These are phyloP conservation scores for Thecophora atra DNA, from an alignment of 2,888 invertebrate genomes.

Conservation along the genomic window DNA sequence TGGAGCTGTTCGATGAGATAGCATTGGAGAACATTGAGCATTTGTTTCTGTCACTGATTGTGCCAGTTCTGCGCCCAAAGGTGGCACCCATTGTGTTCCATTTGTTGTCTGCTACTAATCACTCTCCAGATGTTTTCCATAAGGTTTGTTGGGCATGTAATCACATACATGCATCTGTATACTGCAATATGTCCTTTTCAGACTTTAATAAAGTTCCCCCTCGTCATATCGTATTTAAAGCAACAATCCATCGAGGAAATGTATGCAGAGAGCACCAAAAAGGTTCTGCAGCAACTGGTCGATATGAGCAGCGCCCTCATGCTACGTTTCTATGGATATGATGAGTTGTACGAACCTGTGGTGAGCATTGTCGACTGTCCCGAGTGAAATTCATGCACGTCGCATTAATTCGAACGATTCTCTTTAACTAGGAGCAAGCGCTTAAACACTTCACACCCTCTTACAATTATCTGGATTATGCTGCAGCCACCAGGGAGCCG, in stretches of 20 bases:
- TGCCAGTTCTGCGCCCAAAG: conserved; percentile 69
- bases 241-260: conserved; percentile 69
- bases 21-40: conserved; percentile 71
- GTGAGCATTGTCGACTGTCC: conserved; percentile 59
- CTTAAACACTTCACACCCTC: conserved; percentile 64
- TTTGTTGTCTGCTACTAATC: conserved; percentile 72
- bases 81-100: conserved; percentile 73
- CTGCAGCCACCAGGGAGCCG: conserved; percentile 38
- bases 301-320: conserved; percentile 70
- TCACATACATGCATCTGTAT: background rate
- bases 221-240: conserved; percentile 69
- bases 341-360: conserved; percentile 67
- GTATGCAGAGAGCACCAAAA: conserved; percentile 68
- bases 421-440: conserved; percentile 56
- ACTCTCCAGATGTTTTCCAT: conserved; percentile 71
- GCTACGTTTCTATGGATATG: conserved; percentile 68
- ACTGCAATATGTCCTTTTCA: conserved; percentile 45
- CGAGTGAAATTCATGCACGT: background rate
- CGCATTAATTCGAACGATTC: conserved; percentile 5
- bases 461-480: conserved; percentile 32
- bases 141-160: conserved; percentile 64
- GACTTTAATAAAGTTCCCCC: conserved; percentile 68
- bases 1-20: conserved; percentile 71
- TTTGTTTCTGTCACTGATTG: conserved; percentile 70
- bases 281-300: conserved; percentile 71